Evolutionary conservation across 2,888 invertebrate species (phyloP), one percentile per base, ranked within the genome.

Genomic region (Sarcophaga caerulescens): DNA sequence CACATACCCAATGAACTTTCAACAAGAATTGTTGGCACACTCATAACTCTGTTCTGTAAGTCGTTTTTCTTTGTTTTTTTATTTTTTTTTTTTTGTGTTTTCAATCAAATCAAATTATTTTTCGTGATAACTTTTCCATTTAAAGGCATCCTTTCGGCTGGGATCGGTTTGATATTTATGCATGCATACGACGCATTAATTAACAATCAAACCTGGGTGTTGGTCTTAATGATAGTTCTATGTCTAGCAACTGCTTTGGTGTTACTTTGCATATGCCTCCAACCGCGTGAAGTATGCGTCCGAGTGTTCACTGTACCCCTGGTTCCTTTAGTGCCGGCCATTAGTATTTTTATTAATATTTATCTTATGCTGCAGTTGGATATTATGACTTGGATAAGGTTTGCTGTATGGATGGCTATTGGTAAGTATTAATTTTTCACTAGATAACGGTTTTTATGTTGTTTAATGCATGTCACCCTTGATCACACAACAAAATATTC

Each of bases 291-390:
- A 87, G 65, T 88, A 0, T 77, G 88, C 3, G 88, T 89, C 47
- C 84, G 89, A 14, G 88, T 90, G 44, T 93, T 93, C 77, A 93
- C 97, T 96, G 97, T 98, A 10, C 98, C 98, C 0, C 93, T 96
- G 19, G 97, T 98, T 0, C 98, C 98, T 0, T 91, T 97, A 11
- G 93, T 98, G 78, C 98, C 98, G 0, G 96, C 96, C 68, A 90
- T 97, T 62, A 97, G 98, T 92, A 96, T 97, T 89, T 95, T 97
- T 89, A 94, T 96, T 68, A 98, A 98, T 91, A 94, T 97, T 81
- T 97, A 97, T 91, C 94, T 98, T 19, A 98, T 98, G 97, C 93
- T 97, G 80, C 95, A 97, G 92, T 94, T 98, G 88, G 96, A 96
- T 88, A 89, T 92, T 3, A 94, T 95, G 89, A 98, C 98, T 1